Conservation (phyloP, 2,113 vertebrate species). For the Origma solitaria region DNA sequence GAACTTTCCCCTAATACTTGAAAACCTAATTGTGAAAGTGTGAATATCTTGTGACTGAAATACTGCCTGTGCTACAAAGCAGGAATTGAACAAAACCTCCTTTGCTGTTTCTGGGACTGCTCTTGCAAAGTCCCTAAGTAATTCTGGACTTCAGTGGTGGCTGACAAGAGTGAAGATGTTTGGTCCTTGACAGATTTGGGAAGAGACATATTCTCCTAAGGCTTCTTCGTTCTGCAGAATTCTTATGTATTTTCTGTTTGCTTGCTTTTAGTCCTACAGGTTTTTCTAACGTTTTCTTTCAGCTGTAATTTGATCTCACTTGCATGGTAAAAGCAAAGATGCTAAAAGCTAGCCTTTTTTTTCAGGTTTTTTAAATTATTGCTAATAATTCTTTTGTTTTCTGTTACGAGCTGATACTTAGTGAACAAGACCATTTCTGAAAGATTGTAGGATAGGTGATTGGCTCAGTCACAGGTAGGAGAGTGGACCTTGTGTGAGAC, state of each 20-base stretch:
- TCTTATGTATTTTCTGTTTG: not conserved
- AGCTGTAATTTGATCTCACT: constrained; percentile 12
- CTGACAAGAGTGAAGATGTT: not conserved
- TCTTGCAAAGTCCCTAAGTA: not conserved
- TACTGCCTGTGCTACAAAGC: not conserved
- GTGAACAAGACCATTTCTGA: not conserved
- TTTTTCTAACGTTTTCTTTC: constrained; percentile 57
- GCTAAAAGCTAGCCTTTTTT: not conserved
- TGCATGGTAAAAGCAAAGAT: constrained; percentile 23
- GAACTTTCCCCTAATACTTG: not conserved
- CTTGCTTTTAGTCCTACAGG: constrained; percentile 21
- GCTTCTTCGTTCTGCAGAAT: not conserved
- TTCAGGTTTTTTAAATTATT: not conserved
- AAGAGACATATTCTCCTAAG: constrained; percentile 8
- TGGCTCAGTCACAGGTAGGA: not conserved
- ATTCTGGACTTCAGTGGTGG: not conserved
- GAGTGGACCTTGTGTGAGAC: not conserved
- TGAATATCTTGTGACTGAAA: not conserved
- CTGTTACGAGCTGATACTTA: not conserved
- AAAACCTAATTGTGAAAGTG: not conserved
- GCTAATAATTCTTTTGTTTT: not conserved
- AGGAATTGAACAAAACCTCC: not conserved
- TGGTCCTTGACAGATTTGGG: constrained; percentile 28
- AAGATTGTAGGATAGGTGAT: not conserved
- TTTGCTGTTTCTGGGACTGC: not conserved